Percentiles rank a stretch among this genome's conserved stretches.
These are phyloP conservation scores for Watsonalla cultraria DNA, from an alignment of 2,888 invertebrate genomes.

Conservation along the genomic window DNA sequence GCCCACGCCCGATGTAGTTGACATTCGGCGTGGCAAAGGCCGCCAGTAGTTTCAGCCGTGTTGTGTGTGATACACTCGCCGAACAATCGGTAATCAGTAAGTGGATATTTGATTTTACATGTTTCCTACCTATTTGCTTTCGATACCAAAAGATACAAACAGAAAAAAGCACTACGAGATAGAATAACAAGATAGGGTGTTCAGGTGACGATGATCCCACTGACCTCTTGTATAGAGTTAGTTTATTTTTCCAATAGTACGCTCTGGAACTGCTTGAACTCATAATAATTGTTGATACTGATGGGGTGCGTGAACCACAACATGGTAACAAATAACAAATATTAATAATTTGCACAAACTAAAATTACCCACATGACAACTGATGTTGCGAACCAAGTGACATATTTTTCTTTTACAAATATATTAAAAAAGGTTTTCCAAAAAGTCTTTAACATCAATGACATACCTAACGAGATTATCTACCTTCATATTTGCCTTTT, in stretches of 20 bases:
- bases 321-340: slow-evolving; percentile 19
- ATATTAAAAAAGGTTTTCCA: too few species aligned
- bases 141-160: too few species aligned
- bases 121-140: too few species aligned
- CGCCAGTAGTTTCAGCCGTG: too few species aligned
- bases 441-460: too few species aligned
- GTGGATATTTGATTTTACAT: too few species aligned
- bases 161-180: not conserved
- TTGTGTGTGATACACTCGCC: too few species aligned
- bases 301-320: slow-evolving; percentile 44
- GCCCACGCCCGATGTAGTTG: too few species aligned
- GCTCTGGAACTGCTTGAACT: slow-evolving; percentile 45
- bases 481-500: too few species aligned
- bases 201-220: not conserved
- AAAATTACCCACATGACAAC: not conserved
- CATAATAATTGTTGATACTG: slow-evolving; percentile 53
- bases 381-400: not conserved
- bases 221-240: not conserved
- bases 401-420: not conserved
- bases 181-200: not conserved
- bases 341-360: not conserved
- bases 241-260: slow-evolving; percentile 30
- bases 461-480: too few species aligned
- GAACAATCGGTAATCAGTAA: too few species aligned
- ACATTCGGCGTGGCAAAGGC: too few species aligned